Conservation (phyloP, 2,113 vertebrate species). For the Myotis lucifugus region DNA sequence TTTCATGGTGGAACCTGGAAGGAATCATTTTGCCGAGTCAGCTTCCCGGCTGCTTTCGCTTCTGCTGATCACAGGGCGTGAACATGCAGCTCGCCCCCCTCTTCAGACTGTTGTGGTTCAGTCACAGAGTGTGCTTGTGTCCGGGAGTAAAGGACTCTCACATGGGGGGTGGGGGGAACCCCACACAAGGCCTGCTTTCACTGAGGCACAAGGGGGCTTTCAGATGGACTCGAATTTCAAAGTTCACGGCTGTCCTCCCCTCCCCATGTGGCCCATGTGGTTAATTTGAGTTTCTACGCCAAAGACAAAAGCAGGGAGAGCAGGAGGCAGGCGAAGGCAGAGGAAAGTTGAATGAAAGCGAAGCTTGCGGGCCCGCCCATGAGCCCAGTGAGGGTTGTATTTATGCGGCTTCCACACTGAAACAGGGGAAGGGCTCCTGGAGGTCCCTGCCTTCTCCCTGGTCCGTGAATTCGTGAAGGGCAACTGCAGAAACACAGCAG, state of each 20-base stretch:
- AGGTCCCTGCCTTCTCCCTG: conserved; percentile 25
- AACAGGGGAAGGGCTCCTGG: neutral
- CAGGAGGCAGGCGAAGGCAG: neutral
- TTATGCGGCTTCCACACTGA: neutral
- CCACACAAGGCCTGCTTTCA: neutral
- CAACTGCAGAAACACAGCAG: conserved; percentile 30
- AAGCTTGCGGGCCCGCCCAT: neutral
- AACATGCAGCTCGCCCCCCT: neutral
- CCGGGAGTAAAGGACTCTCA: neutral
- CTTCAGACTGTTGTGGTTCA: neutral
- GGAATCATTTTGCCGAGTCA: neutral
- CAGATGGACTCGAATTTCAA: neutral
- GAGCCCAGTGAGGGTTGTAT: conserved; percentile 55
- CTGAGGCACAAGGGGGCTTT: neutral
- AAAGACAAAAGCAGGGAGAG: neutral
- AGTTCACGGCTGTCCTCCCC: neutral
- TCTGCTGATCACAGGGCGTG: neutral
- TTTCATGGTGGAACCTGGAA: neutral
- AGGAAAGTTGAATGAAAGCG: neutral
- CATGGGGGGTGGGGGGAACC: neutral
- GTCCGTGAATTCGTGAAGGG: neutral
- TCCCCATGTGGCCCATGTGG: neutral
- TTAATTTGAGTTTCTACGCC: conserved; percentile 1
- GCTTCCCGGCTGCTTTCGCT: neutral
- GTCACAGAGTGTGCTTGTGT: neutral